Base-by-base conservation (phyloP, 1,140 invertebrate genomes). In the Lucilia cuprina region DNA sequence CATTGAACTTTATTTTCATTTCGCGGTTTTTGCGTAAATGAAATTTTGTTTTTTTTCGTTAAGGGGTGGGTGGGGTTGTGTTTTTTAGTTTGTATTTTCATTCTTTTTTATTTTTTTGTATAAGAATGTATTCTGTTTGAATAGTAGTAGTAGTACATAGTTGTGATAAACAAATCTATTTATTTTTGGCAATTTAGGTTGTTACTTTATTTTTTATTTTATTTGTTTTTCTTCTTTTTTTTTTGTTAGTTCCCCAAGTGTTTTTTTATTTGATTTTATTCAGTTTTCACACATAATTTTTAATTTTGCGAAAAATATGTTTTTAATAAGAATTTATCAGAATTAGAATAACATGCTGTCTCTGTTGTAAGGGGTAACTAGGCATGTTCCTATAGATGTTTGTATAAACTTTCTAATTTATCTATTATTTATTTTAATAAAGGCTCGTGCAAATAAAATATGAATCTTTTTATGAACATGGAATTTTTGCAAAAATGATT, bases 1-100 rank as follows among this genome's bases (percentile, higher is more conserved):
- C 75, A 78, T 78, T 78, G 75, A 78, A 78, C 75, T 78, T 78
- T 78, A 35, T 34, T 21, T 74, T 9, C 19, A 25, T 74, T 78
- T 47, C 41, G 70, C 70, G 12, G 25, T 74, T 78, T 47, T 78
- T 78, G 75, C 75, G 75, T 41, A 47, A 78, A 78, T 47, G 17
- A 7, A 60, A 60, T 60, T 7, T 60, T 0, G 13, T 60, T 60
- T 17, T 60, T 60, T 17, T 17, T 60, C 14, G 14, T 60, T 60
- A 17, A 60, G 55, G 55, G n/a, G 55, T 14, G 55, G 55, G 55
- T 60, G 55, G 17, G 55, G 55, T 14, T 60, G 14, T n/a, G 13
- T 14, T 17, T 60, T 60, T 60, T 60, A 5, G 14, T 60, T 41
- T 41, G 1, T 41, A 41, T 41, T 41, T 41, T 41, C 10, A 8